These are phyloP conservation scores for Trachurus trachurus DNA, from an alignment of 2,797 vertebrate genomes.

Conservation along the genomic window DNA sequence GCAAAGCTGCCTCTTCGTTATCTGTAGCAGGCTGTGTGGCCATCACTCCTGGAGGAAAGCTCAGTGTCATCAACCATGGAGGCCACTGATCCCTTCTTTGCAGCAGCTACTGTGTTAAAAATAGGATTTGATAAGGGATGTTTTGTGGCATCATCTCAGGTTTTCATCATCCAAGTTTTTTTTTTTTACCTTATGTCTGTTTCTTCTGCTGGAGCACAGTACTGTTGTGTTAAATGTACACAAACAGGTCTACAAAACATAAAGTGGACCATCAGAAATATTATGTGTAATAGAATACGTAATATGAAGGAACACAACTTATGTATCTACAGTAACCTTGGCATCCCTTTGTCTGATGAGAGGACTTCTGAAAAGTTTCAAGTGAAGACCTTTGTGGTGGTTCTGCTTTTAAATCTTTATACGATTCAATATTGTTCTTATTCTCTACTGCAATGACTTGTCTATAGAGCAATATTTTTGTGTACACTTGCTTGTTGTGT, in stretches of 20 bases:
- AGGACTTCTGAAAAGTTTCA: too few relatives aligned
- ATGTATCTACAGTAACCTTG: too few relatives aligned
- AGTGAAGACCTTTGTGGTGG: too few relatives aligned
- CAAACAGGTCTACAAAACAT: background rate
- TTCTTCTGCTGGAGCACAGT: background rate
- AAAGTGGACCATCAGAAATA: constrained; percentile 19
- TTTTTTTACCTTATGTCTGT: background rate
- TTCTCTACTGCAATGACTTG: too few relatives aligned
- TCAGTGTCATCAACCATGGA: constrained; percentile 33
- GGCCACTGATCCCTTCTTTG: constrained; percentile 43
- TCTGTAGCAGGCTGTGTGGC: constrained; percentile 22
- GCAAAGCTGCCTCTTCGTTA: constrained; percentile 28
- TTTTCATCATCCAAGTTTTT: constrained; percentile 17
- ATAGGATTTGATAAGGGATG: constrained; percentile 46
- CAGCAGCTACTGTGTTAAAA: constrained; percentile 31
- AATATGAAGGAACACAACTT: too few relatives aligned
- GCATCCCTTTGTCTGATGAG: too few relatives aligned
- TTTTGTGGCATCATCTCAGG: constrained; percentile 36
- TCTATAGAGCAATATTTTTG: too few relatives aligned
- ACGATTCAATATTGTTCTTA: too few relatives aligned
- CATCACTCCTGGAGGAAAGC: constrained; percentile 22
- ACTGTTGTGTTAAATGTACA: background rate
- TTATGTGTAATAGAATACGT: background rate
- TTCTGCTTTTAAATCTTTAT: too few relatives aligned
- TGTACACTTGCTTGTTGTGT: too few relatives aligned